Percentiles rank a stretch among this genome's conserved stretches.
Conservation (phyloP, 2,113 vertebrate species). For the Buteo buteo region DNA sequence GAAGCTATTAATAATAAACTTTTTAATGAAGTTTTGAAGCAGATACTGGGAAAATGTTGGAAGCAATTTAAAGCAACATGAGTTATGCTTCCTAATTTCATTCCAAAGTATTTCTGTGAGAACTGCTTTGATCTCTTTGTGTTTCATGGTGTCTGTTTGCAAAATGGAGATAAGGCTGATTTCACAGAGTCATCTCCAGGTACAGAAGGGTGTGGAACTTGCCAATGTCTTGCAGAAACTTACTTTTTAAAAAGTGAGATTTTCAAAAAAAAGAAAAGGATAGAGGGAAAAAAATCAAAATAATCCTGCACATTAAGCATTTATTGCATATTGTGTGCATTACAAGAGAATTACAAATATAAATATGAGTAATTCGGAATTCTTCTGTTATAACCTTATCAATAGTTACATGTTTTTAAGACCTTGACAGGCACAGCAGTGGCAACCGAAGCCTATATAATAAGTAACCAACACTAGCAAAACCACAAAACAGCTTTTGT, state of each 20-base stretch:
- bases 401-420: not conserved
- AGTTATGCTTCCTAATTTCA: not conserved
- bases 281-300: too few species aligned
- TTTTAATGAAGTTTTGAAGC: not conserved
- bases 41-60: not conserved
- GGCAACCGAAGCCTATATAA: not conserved
- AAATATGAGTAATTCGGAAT: not conserved
- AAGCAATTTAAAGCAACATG: not conserved
- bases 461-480: not conserved
- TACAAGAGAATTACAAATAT: not conserved
- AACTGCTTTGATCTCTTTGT: not conserved
- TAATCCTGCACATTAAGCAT: not conserved
- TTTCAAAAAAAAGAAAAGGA: not conserved
- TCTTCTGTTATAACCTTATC: not conserved
- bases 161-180: not conserved
- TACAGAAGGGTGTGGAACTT: not conserved
- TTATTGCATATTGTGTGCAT: not conserved
- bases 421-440: not conserved
- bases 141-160: not conserved
- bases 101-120: not conserved
- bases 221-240: not conserved
- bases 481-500: not conserved
- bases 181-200: not conserved
- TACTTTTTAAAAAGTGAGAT: not conserved
- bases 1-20: not conserved